These are phyloP conservation scores for Anastatus disparis DNA, from an alignment of 1,140 invertebrate species.

Conservation along the genomic window DNA sequence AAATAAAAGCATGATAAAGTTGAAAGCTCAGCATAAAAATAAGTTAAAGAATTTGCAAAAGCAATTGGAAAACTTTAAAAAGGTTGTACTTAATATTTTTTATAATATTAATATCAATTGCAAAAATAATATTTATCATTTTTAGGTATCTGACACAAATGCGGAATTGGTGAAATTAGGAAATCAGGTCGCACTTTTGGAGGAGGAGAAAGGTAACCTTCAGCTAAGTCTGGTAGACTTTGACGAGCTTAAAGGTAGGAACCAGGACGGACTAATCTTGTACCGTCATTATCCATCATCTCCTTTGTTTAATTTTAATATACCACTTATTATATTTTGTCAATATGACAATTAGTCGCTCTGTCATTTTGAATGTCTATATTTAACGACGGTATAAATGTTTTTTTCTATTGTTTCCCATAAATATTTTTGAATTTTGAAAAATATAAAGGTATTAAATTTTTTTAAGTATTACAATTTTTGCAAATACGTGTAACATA, in stretches of 20 bases:
- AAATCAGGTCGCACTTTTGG: conserved; percentile 83
- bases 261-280: conserved; percentile 55
- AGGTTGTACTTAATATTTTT: conserved; percentile 59
- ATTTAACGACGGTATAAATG: neutral
- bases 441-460: neutral
- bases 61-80: conserved; percentile 81
- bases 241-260: conserved; percentile 80
- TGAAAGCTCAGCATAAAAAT: conserved; percentile 81
- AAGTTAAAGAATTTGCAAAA: conserved; percentile 87
- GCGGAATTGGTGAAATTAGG: conserved; percentile 77
- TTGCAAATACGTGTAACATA: conserved; percentile 28
- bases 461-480: too few species aligned
- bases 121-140: conserved; percentile 29
- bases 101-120: conserved; percentile 23
- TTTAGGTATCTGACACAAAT: conserved; percentile 72
- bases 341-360: neutral
- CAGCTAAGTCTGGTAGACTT: conserved; percentile 84
- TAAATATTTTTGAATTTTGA: neutral
- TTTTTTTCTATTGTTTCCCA: neutral
- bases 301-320: conserved; percentile 25
- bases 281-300: conserved; percentile 49
- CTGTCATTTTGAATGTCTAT: conserved; percentile 23
- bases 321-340: neutral
- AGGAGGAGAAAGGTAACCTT: conserved; percentile 91
- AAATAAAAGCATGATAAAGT: conserved; percentile 86